Percentiles rank a stretch among this genome's conserved stretches.
Conservation (phyloP, 2,888 invertebrate genomes). For the Diachrysia chrysitis region DNA sequence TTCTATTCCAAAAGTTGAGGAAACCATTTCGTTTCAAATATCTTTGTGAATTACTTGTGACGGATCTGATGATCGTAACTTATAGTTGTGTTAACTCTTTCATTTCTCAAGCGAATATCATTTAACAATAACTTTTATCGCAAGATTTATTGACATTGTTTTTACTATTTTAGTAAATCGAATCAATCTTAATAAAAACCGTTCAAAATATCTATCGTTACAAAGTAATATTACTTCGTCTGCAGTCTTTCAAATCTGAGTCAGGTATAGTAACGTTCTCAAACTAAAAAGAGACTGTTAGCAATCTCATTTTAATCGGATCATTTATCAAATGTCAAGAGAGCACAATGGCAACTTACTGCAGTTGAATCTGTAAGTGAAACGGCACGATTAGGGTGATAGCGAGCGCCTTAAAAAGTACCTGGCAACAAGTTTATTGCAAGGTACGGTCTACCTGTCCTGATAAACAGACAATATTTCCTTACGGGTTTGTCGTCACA, state of each 20-base stretch:
- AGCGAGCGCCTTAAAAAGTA: slow-evolving; percentile 49
- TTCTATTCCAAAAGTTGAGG: slow-evolving; percentile 80
- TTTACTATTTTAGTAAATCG: slow-evolving; percentile 8
- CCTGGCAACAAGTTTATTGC: slow-evolving; percentile 51
- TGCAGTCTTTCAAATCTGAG: slow-evolving; percentile 43
- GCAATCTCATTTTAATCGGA: slow-evolving; percentile 59
- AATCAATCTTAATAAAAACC: slow-evolving; percentile 23
- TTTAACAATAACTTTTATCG: slow-evolving; percentile 18
- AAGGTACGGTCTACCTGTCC: slow-evolving; percentile 42
- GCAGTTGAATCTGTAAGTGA: slow-evolving; percentile 54
- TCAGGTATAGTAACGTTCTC: slow-evolving; percentile 37
- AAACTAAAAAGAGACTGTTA: slow-evolving; percentile 57
- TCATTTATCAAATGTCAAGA: slow-evolving; percentile 61
- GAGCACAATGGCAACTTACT: slow-evolving; percentile 56
- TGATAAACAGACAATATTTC: slow-evolving; percentile 58
- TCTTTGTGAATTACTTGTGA: slow-evolving; percentile 77
- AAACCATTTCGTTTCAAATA: slow-evolving; percentile 75
- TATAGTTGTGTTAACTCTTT: slow-evolving; percentile 66
- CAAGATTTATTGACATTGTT: neutral
- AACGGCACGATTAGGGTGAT: slow-evolving; percentile 53
- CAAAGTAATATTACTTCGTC: slow-evolving; percentile 33
- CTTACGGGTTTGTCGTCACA: slow-evolving; percentile 53
- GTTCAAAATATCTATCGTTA: slow-evolving; percentile 28
- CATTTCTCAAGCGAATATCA: slow-evolving; percentile 46
- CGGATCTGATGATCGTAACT: slow-evolving; percentile 74